A percentile compares a stretch with the other conserved stretches of the same genome.
These are phyloP conservation scores for Petrocephalus microphthalmus DNA, from an alignment of 2,113 vertebrate species.

Conservation along the genomic window DNA sequence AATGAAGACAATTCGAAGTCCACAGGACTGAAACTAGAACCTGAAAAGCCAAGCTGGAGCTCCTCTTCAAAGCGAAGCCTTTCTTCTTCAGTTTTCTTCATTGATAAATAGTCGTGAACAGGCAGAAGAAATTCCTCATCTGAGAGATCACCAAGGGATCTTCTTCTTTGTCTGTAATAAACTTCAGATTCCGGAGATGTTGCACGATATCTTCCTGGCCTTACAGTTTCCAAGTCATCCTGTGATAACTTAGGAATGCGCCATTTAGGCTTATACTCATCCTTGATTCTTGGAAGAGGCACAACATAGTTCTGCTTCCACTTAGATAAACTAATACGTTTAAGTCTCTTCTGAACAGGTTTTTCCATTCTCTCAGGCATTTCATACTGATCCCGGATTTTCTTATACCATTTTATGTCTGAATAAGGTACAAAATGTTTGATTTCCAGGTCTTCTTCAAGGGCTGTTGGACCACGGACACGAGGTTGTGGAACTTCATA, in stretches of 20 bases:
- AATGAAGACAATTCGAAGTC: conserved; percentile 85
- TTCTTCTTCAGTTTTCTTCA: conserved; percentile 93
- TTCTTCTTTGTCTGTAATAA: conserved; percentile 77
- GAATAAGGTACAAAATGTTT: conserved; percentile 90
- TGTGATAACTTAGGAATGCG: conserved; percentile 78
- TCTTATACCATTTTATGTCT: conserved; percentile 99
- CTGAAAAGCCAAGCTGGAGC: conserved; percentile 84
- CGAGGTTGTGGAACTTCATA: conserved; percentile 82
- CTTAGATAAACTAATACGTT: conserved; percentile 90
- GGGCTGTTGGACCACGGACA: conserved; percentile 54
- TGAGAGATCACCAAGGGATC: conserved; percentile 85
- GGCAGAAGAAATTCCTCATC: conserved; percentile 93
- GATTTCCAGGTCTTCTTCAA: conserved; percentile 84
- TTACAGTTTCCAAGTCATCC: conserved; percentile 91
- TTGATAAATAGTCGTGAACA: conserved; percentile 84
- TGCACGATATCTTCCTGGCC: conserved; percentile 77
- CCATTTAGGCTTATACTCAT: conserved; percentile 91
- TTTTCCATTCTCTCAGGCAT: conserved; percentile 92
- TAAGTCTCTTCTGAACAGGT: conserved; percentile 80
- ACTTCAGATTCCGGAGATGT: conserved; percentile 81
- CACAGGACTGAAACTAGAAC: conserved; percentile 83
- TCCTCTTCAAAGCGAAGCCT: conserved; percentile 87
- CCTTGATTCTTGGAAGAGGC: conserved; percentile 85
- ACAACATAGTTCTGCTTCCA: conserved; percentile 98
- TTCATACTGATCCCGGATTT: conserved; percentile 88